Evolutionary conservation across 2,888 invertebrate species (phyloP), one percentile per base, ranked within the genome.

Genomic region (Phortica magna): DNA sequence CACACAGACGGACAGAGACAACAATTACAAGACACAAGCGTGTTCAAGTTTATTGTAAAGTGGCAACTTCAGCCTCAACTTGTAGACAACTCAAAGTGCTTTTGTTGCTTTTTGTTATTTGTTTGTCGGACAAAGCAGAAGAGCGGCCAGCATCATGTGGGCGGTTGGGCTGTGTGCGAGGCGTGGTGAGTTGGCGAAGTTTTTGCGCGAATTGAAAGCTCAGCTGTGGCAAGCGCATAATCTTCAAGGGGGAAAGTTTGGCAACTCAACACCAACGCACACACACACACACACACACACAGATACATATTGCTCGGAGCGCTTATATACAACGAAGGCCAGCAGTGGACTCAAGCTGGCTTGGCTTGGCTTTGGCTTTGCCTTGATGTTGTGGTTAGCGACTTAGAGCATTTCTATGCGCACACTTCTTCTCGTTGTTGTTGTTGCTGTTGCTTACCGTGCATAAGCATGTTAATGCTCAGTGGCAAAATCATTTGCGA

Each of bases 381-480:
- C 14, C 14, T 22, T 42, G 70, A 48, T 67, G 68, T 75, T 80
- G 78, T 53, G 53, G 70, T 77, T 80, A 82, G 78, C 80, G 83
- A 77, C 80, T 80, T 77, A 77, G n/a, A 83, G 83, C 80, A 81
- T 87, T 80, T 79, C 77, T 74, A 39, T 14, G 57, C 12, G n/a
- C n/a, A n/a, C n/a, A n/a, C n/a, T n/a, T n/a, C n/a, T n/a, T n/a
- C n/a, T n/a, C n/a, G n/a, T n/a, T 59, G 68, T 7, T 61, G 19
- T 42, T 64, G 64, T 22, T 22, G 70, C 17, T 68, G 14, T 12
- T 43, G 43, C 70, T 31, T 31, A 4, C 10, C 14, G 53, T 2
- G 53, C 53, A 53, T 53, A 53, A 53, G 53, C 53, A 14, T 53
- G 53, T 53, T 14, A 53, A 53, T 59, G 6, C 53, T 53, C 9